Evolutionary conservation across 2,888 invertebrate genomes (phyloP), one percentile per base, ranked within the genome.

Genomic region (Copidosoma aretas): DNA sequence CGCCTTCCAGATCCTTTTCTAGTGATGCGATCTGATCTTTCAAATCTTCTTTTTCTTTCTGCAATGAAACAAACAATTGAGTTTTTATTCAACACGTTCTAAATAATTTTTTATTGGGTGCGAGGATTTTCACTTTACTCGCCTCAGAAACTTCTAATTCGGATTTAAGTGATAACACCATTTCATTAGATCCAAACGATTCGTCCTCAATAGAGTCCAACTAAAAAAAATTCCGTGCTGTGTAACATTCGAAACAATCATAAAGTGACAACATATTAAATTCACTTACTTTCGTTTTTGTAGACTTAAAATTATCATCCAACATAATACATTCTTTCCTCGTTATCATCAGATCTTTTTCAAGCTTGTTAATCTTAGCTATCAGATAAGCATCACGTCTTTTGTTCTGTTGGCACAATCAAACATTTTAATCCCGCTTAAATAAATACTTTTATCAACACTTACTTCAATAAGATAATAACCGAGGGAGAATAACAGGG

Each of bases 1-100:
- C 92, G 77, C 89, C 91, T 82, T 94, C 93, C 53, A 94, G 87
- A 78, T 94, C 89, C 86, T 91, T 88, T 85, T 93, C 88, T 78
- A 91, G 78, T 80, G 87, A 87, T 61, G 87, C 84, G 22, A 92
- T 85, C 81, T 93, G 90, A 63, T 91, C 91, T 80, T 92, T 88
- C 53, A 91, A 79, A 67, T 86, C 86, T 4, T 76, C 75, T 73
- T 86, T 88, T 21, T 80, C 80, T 61, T 80, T 81, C 84, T 85
- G 62, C 8, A 73, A n/a, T 69, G 61, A 46, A 46, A 15, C 58
- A 43, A 43, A 63, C 32, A 32, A 32, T 32, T 8, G 32, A 32
- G 32, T 32, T 32, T 32, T 32, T 3, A 5, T 32, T 32, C 3
- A 32, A 32, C 3, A 32, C 4, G 32, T 32, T 32, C 8, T 32